A percentile compares a stretch with the other conserved stretches of the same genome.
Evolutionary conservation across 2,113 vertebrate genomes (phyloP).

Genomic region (Diphyllodes magnificus): DNA sequence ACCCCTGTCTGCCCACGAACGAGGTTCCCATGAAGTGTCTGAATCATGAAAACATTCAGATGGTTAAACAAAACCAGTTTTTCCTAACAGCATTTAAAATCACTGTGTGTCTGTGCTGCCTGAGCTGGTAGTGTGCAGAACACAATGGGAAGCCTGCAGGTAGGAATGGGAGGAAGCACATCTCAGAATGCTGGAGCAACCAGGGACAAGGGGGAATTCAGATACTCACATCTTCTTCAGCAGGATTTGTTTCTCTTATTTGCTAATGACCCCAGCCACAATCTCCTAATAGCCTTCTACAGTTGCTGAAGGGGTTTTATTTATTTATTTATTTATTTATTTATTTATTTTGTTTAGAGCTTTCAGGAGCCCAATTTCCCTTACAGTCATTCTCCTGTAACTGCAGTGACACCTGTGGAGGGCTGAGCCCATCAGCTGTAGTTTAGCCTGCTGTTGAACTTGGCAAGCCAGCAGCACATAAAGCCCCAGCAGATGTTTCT

Average conservation of each 20-base stretch:
- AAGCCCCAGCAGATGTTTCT: conserved; percentile 17
- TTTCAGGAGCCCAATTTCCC: not conserved
- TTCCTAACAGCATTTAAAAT: not conserved
- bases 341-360: not conserved
- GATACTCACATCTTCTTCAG: not conserved
- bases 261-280: not conserved
- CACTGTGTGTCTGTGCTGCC: not conserved
- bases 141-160: not conserved
- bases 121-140: not conserved
- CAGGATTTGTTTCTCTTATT: not conserved
- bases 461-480: not conserved
- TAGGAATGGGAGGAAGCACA: not conserved
- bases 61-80: not conserved
- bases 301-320: not conserved
- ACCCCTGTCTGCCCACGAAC: fast-evolving
- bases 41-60: not conserved
- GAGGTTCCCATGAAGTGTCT: not conserved
- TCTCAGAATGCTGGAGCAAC: not conserved
- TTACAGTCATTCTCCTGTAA: not conserved
- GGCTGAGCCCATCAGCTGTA: not conserved
- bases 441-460: conserved; percentile 8
- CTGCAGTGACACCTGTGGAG: conserved; percentile 23
- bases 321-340: not conserved
- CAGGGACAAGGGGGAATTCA: not conserved
- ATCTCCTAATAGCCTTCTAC: not conserved